phyloP scores from a whole-genome alignment of 2,113 vertebrate genomes.

The Girardinichthys multiradiatus region DNA sequence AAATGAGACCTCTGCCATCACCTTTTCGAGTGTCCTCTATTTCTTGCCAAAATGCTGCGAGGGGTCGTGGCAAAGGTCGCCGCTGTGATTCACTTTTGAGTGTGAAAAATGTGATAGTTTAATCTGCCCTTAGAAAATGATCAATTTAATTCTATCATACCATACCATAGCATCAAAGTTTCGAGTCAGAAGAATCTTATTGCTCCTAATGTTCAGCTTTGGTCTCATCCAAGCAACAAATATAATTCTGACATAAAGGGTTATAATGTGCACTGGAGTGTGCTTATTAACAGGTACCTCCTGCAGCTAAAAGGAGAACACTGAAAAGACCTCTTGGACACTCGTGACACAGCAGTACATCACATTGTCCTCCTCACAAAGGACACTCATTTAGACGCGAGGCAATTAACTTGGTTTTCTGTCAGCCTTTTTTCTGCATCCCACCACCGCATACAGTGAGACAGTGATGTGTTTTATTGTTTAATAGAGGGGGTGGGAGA shows the following conservation, averaged over 20 bases:
- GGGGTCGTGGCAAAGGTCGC: conserved; percentile 73
- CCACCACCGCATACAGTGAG: conserved; percentile 66
- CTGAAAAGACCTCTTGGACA: conserved; percentile 66
- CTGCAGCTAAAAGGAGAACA: conserved; percentile 59
- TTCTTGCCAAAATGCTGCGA: conserved; percentile 43
- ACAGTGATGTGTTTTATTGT: conserved; percentile 61
- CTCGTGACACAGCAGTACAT: conserved; percentile 73
- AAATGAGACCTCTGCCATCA: conserved; percentile 78
- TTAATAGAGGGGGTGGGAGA: conserved; percentile 30
- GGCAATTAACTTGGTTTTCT: conserved; percentile 74
- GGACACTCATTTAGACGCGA: conserved; percentile 70
- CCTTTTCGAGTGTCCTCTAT: conserved; percentile 56
- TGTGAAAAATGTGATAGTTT: conserved; percentile 71
- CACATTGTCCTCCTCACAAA: conserved; percentile 78
- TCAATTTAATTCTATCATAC: conserved; percentile 3
- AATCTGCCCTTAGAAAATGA: conserved; percentile 50
- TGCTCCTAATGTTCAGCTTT: conserved; percentile 1
- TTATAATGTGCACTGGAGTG: conserved; percentile 66
- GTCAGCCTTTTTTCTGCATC: conserved; percentile 43
- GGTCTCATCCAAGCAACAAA: conserved; percentile 55
- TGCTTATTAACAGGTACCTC: conserved; percentile 75
- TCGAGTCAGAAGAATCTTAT: neutral
- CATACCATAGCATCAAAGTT: too few relatives aligned
- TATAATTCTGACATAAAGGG: conserved; percentile 51
- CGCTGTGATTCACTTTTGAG: conserved; percentile 51